A percentile compares a stretch with the other conserved stretches of the same genome.
Evolutionary conservation across 2,888 invertebrate genomes (phyloP).

Genomic region (Drosophila vallismaia): DNA sequence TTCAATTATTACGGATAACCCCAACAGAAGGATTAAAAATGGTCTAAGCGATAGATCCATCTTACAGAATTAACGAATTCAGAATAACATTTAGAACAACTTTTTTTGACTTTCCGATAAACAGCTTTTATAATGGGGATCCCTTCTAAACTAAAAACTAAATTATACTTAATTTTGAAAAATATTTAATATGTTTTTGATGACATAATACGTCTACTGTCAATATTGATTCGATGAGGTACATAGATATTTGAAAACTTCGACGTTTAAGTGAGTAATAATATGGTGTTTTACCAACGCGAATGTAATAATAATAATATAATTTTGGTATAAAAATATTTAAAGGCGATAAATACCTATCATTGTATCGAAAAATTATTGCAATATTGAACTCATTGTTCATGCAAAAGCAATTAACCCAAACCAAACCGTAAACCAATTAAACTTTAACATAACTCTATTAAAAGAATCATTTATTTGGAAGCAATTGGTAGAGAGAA

Average conservation of each 20-base stretch:
- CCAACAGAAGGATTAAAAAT: background rate
- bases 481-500: too few species aligned
- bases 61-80: background rate
- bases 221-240: background rate
- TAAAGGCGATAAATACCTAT: too few species aligned
- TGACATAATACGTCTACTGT: background rate
- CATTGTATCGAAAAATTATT: too few species aligned
- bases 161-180: too few species aligned
- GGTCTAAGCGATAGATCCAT: background rate
- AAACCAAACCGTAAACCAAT: too few species aligned
- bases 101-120: background rate
- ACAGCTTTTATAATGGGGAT: too few species aligned
- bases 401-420: too few species aligned
- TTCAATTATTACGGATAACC: background rate
- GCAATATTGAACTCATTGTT: conserved; percentile 3
- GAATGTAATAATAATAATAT: conserved; percentile 5
- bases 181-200: too few species aligned
- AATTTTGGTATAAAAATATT: background rate
- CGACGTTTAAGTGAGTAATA: conserved; percentile 10
- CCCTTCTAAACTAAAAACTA: too few species aligned
- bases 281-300: conserved; percentile 19
- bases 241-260: too few species aligned
- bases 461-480: background rate
- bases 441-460: too few species aligned
- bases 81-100: background rate